Conservation (phyloP, 2,888 invertebrate genomes). For the Agapostemon virescens region DNA sequence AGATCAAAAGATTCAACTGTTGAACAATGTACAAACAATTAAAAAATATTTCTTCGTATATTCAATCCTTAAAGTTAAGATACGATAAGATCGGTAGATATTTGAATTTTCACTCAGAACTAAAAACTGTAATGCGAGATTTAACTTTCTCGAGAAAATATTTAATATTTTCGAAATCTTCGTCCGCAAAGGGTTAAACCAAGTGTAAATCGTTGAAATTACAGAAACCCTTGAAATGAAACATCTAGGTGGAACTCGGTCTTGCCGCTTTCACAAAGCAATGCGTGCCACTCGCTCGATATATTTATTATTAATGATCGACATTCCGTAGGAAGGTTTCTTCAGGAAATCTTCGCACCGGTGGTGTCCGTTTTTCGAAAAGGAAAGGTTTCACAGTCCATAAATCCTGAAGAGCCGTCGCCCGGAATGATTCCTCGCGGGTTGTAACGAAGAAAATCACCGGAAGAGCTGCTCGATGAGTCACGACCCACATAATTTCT, state of each 20-base stretch:
- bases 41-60: too few relatives aligned
- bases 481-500: slow-evolving; percentile 36
- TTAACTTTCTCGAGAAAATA: too few relatives aligned
- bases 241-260: background rate
- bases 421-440: background rate
- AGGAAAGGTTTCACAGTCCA: background rate
- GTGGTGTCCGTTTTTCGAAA: background rate
- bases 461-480: slow-evolving; percentile 7
- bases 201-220: too few relatives aligned
- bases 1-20: too few relatives aligned
- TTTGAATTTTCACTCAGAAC: too few relatives aligned
- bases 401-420: background rate
- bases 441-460: background rate
- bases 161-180: too few relatives aligned
- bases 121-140: too few relatives aligned
- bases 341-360: background rate
- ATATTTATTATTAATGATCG: background rate
- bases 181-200: too few relatives aligned
- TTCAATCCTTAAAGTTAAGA: too few relatives aligned
- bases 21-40: too few relatives aligned
- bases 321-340: background rate
- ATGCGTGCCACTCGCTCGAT: background rate
- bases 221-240: too few relatives aligned
- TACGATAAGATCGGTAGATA: too few relatives aligned
- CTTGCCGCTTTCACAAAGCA: background rate